Evolutionary conservation across 2,113 vertebrate species (phyloP).

Genomic region (Redunca redunca): DNA sequence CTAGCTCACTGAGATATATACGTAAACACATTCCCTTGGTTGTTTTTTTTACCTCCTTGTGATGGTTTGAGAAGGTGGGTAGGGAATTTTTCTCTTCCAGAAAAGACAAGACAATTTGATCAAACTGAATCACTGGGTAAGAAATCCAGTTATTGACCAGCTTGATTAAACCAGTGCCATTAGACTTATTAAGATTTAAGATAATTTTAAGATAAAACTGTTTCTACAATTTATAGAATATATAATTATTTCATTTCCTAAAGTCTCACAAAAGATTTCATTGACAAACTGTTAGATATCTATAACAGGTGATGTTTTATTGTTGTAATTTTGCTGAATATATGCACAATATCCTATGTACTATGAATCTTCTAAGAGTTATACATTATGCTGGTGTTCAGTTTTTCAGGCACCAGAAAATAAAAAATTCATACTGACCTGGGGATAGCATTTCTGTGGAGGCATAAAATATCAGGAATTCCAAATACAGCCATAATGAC

Average conservation of each 20-base stretch:
- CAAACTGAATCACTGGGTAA: neutral
- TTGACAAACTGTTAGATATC: neutral
- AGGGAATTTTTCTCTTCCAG: neutral
- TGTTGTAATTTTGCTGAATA: constrained; percentile 23
- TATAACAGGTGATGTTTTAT: neutral
- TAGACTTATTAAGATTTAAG: neutral
- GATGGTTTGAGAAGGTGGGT: neutral
- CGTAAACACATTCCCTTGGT: neutral
- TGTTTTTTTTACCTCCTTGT: neutral
- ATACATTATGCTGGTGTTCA: neutral
- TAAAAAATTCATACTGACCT: neutral
- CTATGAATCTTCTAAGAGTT: constrained; percentile 12
- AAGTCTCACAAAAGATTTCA: neutral
- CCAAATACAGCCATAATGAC: constrained; percentile 18
- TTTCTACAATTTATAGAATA: neutral
- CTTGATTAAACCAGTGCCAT: neutral
- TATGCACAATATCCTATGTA: neutral
- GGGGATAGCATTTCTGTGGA: neutral
- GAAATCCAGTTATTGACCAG: neutral
- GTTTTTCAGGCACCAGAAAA: neutral
- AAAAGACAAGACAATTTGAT: constrained; percentile 6
- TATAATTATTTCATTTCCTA: constrained; percentile 1
- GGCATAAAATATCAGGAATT: constrained; percentile 48
- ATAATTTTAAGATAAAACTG: constrained; percentile 15
- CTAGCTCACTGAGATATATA: neutral